Evolutionary conservation across 2,888 invertebrate genomes (phyloP).

Genomic region (Netelia fuscicornis): DNA sequence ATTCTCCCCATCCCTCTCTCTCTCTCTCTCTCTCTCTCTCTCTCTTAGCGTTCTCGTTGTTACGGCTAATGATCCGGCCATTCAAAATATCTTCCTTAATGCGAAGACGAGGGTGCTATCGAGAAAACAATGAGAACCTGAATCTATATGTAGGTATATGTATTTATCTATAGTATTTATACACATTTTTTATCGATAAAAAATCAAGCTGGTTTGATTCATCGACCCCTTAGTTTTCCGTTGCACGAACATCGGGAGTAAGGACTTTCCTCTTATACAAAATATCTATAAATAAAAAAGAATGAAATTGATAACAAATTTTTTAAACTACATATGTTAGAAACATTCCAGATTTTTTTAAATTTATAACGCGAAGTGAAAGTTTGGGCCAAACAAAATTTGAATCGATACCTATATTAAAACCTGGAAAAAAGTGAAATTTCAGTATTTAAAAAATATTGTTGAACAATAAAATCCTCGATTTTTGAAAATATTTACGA

Average conservation of each 20-base stretch:
- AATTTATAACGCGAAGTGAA: no score
- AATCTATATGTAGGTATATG: conserved; percentile 32
- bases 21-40: conserved; percentile 43
- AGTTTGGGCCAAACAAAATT: no score
- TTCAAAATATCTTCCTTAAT: conserved; percentile 75
- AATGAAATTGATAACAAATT: no score
- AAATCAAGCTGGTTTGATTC: conserved; percentile 45
- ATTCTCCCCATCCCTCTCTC: conserved; percentile 22
- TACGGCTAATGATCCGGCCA: conserved; percentile 78
- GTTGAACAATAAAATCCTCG: no score
- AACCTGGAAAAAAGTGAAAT: no score
- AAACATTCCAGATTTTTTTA: no score
- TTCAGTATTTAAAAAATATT: no score
- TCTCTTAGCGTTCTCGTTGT: conserved; percentile 34
- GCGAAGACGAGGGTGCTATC: conserved; percentile 62
- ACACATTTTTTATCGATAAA: not conserved
- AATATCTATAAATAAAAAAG: not conserved
- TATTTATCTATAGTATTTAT: not conserved
- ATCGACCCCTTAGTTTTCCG: conserved; percentile 41
- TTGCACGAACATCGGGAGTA: conserved; percentile 28
- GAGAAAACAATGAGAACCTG: conserved; percentile 61
- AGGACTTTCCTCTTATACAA: not conserved
- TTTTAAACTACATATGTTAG: no score
- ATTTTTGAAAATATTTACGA: no score
- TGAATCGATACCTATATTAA: no score